Evolutionary conservation across 2,113 vertebrate genomes (phyloP), one percentile per base, ranked within the genome.

Genomic region (Limnothrissa miodon): DNA sequence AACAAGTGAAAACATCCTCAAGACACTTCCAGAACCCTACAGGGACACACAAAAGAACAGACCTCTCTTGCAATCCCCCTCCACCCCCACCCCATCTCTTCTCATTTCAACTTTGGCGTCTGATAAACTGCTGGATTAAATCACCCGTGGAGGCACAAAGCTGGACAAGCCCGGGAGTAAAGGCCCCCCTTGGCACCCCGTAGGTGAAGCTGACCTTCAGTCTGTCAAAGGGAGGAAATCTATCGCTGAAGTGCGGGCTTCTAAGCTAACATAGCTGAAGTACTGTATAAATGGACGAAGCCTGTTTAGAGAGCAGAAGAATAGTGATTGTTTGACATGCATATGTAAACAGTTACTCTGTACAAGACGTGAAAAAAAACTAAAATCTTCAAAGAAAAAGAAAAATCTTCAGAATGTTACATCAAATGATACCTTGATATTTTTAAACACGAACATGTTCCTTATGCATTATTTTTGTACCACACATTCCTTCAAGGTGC

Each of bases 31-130:
- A 85, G 84, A 81, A 80, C 87, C 90, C 88, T 23, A 83, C 78
- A 88, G 89, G 84, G 86, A 87, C 53, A 84, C 82, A 91, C 87
- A 90, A 91, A 87, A 87, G 80, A 87, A 74, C 83, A 51, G 87
- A 87, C 88, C 88, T 6, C 51, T 23, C 59, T 15, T 9, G 10
- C 19, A 59, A 59, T 25, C 53, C 53, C 53, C 3, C 53, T n/a
- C 21, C n/a, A n/a, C 29, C 59, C n/a, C 59, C 11, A 15, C 33
- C 29, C 66, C 33, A 42, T 74, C 25, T 15, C 0, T 36, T 4
- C 29, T 36, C 29, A 74, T 74, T 74, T 33, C 10, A 74, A 5
- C 66, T 33, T 15, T 36, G 66, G 25, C 25, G 4, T 29, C 66
- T 74, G 66, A 74, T 39, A 39, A 74, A 74, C 9, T 74, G 66